These are phyloP conservation scores for Mellivora capensis DNA, from an alignment of 2,113 vertebrate species.

Conservation along the genomic window DNA sequence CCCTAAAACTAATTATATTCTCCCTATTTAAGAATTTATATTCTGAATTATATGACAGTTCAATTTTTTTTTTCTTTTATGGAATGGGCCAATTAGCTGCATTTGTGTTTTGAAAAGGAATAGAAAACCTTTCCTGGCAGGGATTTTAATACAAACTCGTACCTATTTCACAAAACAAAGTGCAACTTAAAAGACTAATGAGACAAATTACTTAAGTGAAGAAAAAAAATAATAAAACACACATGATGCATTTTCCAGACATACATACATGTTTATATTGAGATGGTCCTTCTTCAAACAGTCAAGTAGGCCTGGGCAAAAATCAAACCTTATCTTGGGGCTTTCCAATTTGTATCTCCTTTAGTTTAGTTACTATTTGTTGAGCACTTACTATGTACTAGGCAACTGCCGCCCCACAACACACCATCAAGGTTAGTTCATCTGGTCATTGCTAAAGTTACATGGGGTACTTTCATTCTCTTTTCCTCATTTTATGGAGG, in stretches of 20 bases:
- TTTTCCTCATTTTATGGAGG: not conserved
- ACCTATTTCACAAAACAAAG: conserved; percentile 4
- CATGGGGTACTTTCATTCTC: not conserved
- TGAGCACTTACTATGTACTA: not conserved
- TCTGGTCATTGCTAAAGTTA: not conserved
- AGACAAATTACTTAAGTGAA: not conserved
- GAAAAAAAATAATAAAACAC: not conserved
- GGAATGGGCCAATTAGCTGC: not conserved
- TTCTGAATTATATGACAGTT: not conserved
- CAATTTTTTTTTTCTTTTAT: not conserved
- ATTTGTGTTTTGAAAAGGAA: not conserved
- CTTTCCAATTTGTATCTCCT: not conserved
- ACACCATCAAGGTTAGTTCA: not conserved
- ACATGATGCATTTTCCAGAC: not conserved
- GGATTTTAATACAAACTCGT: not conserved
- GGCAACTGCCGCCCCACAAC: too few relatives aligned
- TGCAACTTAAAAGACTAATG: not conserved
- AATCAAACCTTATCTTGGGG: not conserved
- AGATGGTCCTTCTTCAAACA: not conserved
- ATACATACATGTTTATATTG: not conserved
- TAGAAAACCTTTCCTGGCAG: not conserved
- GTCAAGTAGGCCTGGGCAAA: not conserved
- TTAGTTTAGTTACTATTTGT: not conserved
- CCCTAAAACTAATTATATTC: not conserved
- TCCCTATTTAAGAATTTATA: not conserved